A percentile compares a stretch with the other conserved stretches of the same genome.
These are phyloP conservation scores for Zonotrichia albicollis DNA, from an alignment of 2,797 vertebrate species.

Conservation along the genomic window DNA sequence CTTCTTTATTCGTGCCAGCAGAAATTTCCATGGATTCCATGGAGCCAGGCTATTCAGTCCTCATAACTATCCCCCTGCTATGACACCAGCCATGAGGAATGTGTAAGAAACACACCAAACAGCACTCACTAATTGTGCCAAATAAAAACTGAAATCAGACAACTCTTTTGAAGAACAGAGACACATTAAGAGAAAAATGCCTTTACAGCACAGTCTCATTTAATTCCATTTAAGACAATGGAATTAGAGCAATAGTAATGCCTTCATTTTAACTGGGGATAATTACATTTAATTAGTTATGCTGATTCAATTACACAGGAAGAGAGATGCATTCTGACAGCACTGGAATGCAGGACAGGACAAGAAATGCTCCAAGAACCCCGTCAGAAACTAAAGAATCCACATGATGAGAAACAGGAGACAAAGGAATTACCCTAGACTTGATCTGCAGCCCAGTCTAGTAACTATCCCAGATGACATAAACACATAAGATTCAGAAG, in stretches of 20 bases:
- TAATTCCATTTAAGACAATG: neutral
- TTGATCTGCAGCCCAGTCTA: neutral
- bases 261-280: neutral
- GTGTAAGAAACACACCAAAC: neutral
- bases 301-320: neutral
- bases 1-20: neutral
- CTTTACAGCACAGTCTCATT: neutral
- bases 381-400: neutral
- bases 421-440: neutral
- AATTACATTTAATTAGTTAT: neutral
- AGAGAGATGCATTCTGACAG: neutral
- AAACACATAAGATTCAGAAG: neutral
- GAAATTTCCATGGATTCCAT: neutral
- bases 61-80: neutral
- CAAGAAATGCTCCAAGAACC: neutral
- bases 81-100: neutral
- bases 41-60: neutral
- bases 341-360: neutral
- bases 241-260: neutral
- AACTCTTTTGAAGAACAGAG: neutral
- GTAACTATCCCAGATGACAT: neutral
- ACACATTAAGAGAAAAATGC: neutral
- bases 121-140: neutral
- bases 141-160: neutral
- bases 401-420: neutral